Evolutionary conservation across 2,113 vertebrate species (phyloP).

Genomic region (Ochotona curzoniae): DNA sequence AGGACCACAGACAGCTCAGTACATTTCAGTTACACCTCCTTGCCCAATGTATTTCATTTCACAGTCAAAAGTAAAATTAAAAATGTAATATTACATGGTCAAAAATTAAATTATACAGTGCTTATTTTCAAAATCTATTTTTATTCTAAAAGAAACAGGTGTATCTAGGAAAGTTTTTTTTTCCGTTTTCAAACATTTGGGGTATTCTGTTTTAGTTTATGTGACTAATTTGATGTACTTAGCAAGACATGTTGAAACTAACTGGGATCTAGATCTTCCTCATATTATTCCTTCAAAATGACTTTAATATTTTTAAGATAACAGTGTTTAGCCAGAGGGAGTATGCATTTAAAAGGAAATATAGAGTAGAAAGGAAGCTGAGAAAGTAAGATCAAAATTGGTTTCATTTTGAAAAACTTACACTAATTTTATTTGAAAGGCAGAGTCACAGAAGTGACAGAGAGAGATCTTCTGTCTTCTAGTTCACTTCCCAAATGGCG

Average conservation of each 20-base stretch:
- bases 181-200: background rate
- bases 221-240: background rate
- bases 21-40: background rate
- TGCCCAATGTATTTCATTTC: slow-evolving; percentile 14
- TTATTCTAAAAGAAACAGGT: background rate
- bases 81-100: too few species aligned
- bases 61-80: slow-evolving; percentile 33
- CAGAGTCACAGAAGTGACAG: too few species aligned
- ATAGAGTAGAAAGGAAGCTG: background rate
- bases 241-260: background rate
- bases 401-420: background rate
- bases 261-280: background rate
- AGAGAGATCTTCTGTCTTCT: too few species aligned
- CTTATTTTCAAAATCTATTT: slow-evolving; percentile 4
- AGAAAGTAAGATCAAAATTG: background rate
- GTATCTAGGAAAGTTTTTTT: background rate
- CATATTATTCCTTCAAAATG: background rate
- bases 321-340: background rate
- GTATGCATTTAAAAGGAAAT: background rate
- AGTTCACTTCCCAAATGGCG: too few species aligned
- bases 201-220: slow-evolving; percentile 17
- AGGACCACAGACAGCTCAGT: slow-evolving; percentile 95
- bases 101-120: background rate
- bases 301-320: background rate
- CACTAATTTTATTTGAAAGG: too few species aligned